These are phyloP conservation scores for human (Homo sapiens) DNA, from an alignment of 2,113 vertebrate species.

Conservation along the genomic window GRCh38 chr2:58195501-58196000, in stretches of 20 bases:
- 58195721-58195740: background rate
- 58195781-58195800: background rate
- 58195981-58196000: background rate
- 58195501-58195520: constrained; percentile 36
- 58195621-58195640: background rate
- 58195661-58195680: background rate
- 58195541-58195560: background rate
- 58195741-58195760: constrained; percentile 6
- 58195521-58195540: background rate
- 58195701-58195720: background rate
- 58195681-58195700: background rate
- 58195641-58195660: background rate
- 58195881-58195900: background rate
- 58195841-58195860: background rate
- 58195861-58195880: background rate
- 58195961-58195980: background rate
- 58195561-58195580: background rate
- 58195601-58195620: background rate
- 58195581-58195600: constrained; percentile 5
- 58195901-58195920: background rate
- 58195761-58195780: background rate
- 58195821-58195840: background rate
- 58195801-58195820: background rate
- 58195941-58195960: background rate
- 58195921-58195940: background rate